These are phyloP conservation scores for Sussaba pulchella DNA, from an alignment of 2,888 invertebrate genomes.

Conservation along the genomic window DNA sequence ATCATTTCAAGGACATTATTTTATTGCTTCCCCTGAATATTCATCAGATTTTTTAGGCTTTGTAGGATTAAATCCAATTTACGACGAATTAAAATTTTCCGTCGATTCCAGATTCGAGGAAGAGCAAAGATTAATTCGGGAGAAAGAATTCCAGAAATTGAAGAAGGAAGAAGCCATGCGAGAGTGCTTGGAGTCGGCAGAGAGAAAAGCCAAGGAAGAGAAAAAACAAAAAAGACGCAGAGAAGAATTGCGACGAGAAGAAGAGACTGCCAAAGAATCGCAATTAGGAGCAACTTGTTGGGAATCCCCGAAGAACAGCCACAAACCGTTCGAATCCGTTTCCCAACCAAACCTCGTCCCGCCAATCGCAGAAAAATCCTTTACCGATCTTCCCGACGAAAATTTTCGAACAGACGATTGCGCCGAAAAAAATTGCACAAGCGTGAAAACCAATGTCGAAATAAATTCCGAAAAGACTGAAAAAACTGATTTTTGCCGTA, in stretches of 20 bases:
- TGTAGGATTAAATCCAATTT: neutral
- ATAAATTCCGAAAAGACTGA: constrained; percentile 18
- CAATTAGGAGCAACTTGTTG: constrained; percentile 53
- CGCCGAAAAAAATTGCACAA: neutral
- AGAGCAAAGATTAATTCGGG: constrained; percentile 88
- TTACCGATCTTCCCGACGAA: neutral
- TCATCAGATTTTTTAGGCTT: no score
- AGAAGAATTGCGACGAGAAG: constrained; percentile 56
- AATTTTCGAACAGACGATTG: neutral
- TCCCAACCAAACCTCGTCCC: neutral
- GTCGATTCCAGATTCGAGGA: constrained; percentile 87
- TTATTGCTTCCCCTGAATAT: no score
- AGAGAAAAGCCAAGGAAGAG: constrained; percentile 88
- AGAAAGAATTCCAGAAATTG: constrained; percentile 90
- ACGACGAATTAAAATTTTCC: neutral
- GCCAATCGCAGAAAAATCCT: neutral
- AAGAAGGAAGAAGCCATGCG: constrained; percentile 91
- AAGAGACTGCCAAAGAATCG: constrained; percentile 15
- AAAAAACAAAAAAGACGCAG: constrained; percentile 82
- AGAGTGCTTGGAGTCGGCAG: constrained; percentile 91
- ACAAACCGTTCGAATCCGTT: constrained; percentile 7
- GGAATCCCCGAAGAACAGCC: constrained; percentile 36
- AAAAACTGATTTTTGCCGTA: constrained; percentile 9
- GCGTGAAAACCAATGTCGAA: neutral
- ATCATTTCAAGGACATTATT: no score